Evolutionary conservation across 2,888 invertebrate genomes (phyloP), one percentile per base, ranked within the genome.

Genomic region (Congeria kusceri): DNA sequence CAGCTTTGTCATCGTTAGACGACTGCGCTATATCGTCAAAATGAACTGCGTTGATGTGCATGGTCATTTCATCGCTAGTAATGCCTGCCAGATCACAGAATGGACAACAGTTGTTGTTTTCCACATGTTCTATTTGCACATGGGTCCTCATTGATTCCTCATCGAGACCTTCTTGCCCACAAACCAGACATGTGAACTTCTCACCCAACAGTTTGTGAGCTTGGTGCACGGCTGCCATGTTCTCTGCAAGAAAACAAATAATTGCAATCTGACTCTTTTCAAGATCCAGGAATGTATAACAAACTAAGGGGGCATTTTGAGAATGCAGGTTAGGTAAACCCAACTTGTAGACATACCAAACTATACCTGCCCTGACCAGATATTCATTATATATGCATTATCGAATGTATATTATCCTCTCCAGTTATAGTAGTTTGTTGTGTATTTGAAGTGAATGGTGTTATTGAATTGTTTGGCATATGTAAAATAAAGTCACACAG

Each of bases 1-100:
- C 44, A 18, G 32, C 39, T 15, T 20, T 25, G 5, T 64, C 46
- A 44, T 64, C 58, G 28, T 23, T 58, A 29, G 71, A 53, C 25
- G 13, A 79, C 79, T 39, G 97, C 64, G 97, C 94, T 29, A 81
- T 62, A 32, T 87, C 87, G 92, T 97, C 96, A 83, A 97, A 95
- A 93, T 97, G 97, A 15, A 96, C 96, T 85, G 96, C 95, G 93
- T 97, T 97, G 3, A 97, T 97, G 90, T 97, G 97, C 5, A 96
- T 94, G 79, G 96, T 94, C 90, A 97, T 95, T 91, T 97, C 97
- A 13, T 96, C 95, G 27, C 96, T 95, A 13, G 96, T 96, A 53
- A 96, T 95, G 80, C 95, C 95, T 20, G 95, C 95, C 77, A 97
- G 95, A 92, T 97, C 96, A 93, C 97, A 97, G 93, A 97, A 97